Evolutionary conservation across 2,113 vertebrate species (phyloP), one percentile per base, ranked within the genome.

Genomic region (Centropristis striata): DNA sequence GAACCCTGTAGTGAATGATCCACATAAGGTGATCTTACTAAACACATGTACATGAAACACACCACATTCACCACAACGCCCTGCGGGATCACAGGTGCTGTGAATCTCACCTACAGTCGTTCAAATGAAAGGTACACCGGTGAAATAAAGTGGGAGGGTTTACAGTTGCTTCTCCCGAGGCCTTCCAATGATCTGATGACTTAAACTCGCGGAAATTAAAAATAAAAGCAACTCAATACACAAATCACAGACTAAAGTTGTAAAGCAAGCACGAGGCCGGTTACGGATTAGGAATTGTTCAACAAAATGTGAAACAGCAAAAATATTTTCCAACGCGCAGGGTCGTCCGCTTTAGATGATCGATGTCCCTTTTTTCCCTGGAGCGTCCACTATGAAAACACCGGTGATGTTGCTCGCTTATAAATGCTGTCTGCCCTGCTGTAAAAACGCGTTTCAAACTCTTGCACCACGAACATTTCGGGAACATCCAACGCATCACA

Each of bases 81-180:
- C 13, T n/a, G n/a, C 41, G 39, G 12, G 18, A 27, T 37, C 39
- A 9, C 15, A 32, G 1, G 7, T 16, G 3, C 13, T 55, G n/a
- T 15, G 8, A 23, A 54, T 84, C 83, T 89, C 75, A 90, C 86
- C 81, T 86, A 44, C 1, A 71, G 76, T 1, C 21, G 57, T 9
- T 75, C 12, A 65, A 81, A 44, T 23, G 2, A 54, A 54, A 68
- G 71, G 11, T 12, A 32, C 2, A 54, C 16, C 20, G 2, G 18
- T 15, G 49, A n/a, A 65, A 37, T 8, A 9, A 25, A 4, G 16
- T 2, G 11, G 25, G 2, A 10, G 3, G 2, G 18, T 20, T 49
- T 41, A 27, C 61, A 11, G 28, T 28, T 13, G 28, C 14, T 25
- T 37, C 44, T 60, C 59, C 50, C n/a, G 51, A n/a, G 57, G n/a